Conservation (phyloP, 1,140 invertebrate species). For the Drosophila ohnishii region DNA sequence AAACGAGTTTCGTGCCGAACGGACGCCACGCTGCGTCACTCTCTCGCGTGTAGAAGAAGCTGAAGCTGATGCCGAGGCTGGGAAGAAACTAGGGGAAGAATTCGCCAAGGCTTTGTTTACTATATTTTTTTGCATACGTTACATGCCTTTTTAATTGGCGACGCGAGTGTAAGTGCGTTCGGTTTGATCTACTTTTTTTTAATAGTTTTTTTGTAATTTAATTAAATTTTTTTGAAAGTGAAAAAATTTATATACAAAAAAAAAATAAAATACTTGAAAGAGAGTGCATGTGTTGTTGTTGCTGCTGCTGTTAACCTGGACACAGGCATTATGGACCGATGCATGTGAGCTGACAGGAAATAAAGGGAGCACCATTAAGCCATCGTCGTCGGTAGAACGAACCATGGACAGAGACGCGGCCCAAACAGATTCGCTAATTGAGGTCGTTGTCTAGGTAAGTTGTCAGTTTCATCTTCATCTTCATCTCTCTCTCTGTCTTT, state of each 20-base stretch:
- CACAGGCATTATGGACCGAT: conserved; percentile 42
- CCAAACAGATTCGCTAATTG: conserved; percentile 73
- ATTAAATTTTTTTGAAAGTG: conserved; percentile 24
- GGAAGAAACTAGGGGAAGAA: conserved; percentile 42
- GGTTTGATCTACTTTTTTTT: conserved; percentile 5
- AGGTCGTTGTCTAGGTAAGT: conserved; percentile 77
- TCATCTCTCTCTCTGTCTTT: background rate
- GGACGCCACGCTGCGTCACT: conserved; percentile 64
- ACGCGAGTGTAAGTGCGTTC: conserved; percentile 35
- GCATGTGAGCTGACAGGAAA: conserved; percentile 78
- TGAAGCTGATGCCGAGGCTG: conserved; percentile 9
- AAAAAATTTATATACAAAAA: conserved; percentile 2
- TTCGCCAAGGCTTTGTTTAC: conserved; percentile 52
- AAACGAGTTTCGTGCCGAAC: conserved; percentile 76
- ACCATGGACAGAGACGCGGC: conserved; percentile 52
- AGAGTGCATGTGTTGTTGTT: conserved; percentile 9
- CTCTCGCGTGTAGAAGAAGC: conserved; percentile 34
- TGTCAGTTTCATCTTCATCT: conserved; percentile 36
- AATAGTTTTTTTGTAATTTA: conserved; percentile 1
- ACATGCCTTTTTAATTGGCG: conserved; percentile 65
- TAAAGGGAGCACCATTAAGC: conserved; percentile 68
- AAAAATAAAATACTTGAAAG: conserved; percentile 3
- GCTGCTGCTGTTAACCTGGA: conserved; percentile 27
- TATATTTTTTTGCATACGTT: conserved; percentile 60
- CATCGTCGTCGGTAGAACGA: conserved; percentile 64